Conservation (phyloP, 2,888 invertebrate genomes). For the Agrochola circellaris region DNA sequence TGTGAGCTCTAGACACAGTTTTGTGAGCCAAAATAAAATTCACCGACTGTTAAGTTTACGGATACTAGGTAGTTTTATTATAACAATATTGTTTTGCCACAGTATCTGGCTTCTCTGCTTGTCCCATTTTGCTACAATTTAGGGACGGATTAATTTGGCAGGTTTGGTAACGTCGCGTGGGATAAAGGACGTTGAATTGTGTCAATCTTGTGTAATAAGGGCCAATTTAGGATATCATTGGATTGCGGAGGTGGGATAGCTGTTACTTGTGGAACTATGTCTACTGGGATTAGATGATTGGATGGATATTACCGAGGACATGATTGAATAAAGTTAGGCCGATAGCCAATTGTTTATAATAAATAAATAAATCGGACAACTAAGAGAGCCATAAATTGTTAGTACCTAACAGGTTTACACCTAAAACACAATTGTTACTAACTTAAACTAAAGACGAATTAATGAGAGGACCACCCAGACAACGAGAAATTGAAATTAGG, state of each 20-base stretch:
- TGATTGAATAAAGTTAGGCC: not conserved
- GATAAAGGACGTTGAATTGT: conserved; percentile 12
- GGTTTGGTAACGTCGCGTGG: conserved; percentile 5
- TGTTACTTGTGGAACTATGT: not conserved
- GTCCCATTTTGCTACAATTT: not conserved
- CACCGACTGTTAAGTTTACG: too few relatives aligned
- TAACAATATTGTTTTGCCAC: not conserved
- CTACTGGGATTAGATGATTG: not conserved
- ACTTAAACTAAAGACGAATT: too few relatives aligned
- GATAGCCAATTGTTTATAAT: not conserved
- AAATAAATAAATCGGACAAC: too few relatives aligned
- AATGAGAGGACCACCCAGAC: too few relatives aligned
- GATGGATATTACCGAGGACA: not conserved
- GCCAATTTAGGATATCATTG: conserved; percentile 17
- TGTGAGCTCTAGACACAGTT: not conserved
- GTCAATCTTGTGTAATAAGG: conserved; percentile 28
- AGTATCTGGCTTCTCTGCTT: not conserved
- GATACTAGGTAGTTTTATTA: not conserved
- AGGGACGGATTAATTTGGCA: not conserved
- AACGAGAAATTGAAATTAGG: too few relatives aligned
- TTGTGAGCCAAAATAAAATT: not conserved
- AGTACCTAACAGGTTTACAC: too few relatives aligned
- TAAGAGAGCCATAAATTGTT: too few relatives aligned
- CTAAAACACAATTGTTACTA: too few relatives aligned
- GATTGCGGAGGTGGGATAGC: not conserved